Evolutionary conservation across 2,113 vertebrate species (phyloP), one percentile per base, ranked within the genome.

Genomic region (Chionodraco myersi): DNA sequence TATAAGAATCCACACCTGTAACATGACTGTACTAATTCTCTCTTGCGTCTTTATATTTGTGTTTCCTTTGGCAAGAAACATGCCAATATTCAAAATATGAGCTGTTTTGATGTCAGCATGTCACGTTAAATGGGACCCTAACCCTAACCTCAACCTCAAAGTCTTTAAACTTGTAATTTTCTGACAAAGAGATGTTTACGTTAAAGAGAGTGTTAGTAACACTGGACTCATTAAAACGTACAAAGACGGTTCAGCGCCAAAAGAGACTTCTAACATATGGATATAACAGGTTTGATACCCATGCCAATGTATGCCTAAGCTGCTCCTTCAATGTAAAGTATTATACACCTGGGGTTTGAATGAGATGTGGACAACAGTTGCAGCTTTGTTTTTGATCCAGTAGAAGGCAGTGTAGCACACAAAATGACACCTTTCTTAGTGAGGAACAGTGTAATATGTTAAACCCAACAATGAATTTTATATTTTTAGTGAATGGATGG

Each of bases 321-420:
- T 23, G 18, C n/a, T 60, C 6, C 1, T 10, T 59, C 15, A 60
- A 10, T 0, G 41, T 72, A 11, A 59, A 67, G 1, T 57, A 23
- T 52, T 12, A 16, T 66, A 61, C 9, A 0, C 45, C 12, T 4
- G 3, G 0, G 13, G 15, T 12, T 10, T n/a, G 11, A 21, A 21
- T 30, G 63, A 23, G 62, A 58, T 18, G 54, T 41, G 53, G 13
- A 3, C 4, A 44, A 26, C 26, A 54, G 61, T 1, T 86, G 85
- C 12, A 80, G 14, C 21, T 5, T 7, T 26, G 30, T 49, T 36
- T 74, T 16, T 49, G 2, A 61, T 69, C 89, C 92, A 89, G 80
- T 10, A 91, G 92, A 70, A 7, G 89, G 89, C 88, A 83, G 86
- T 15, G 82, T 48, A 88, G 51, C 71, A 30, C 72, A 48, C 63